phyloP scores from a whole-genome alignment of 2,113 vertebrate genomes.

The Aepyceros melampus region DNA sequence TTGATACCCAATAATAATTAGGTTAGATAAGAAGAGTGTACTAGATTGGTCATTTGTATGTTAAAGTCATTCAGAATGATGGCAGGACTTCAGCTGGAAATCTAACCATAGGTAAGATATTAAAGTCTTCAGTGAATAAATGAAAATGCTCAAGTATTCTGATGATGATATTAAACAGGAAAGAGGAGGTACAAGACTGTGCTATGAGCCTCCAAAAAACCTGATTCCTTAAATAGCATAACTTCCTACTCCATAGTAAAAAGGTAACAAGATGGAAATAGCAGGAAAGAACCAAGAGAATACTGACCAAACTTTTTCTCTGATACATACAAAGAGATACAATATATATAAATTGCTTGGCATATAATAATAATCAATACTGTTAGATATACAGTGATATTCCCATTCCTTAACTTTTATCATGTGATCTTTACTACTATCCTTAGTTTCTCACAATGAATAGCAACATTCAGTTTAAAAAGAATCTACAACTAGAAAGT shows the following conservation, averaged over 20 bases:
- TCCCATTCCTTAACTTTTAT: background rate
- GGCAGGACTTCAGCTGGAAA: background rate
- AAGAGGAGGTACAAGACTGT: background rate
- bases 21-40: background rate
- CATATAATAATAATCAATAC: background rate
- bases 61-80: background rate
- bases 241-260: background rate
- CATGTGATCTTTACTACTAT: background rate
- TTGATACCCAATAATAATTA: background rate
- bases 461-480: slow-evolving; percentile 8
- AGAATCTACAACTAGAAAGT: slow-evolving; percentile 46
- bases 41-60: background rate
- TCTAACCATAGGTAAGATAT: background rate
- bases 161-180: background rate
- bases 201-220: background rate
- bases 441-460: slow-evolving; percentile 8
- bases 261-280: background rate
- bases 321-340: background rate
- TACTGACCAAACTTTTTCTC: background rate
- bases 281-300: background rate
- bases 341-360: background rate
- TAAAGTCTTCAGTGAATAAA: background rate
- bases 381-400: background rate
- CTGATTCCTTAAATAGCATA: background rate
- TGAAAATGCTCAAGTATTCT: background rate